A percentile compares a stretch with the other conserved stretches of the same genome.
Evolutionary conservation across 2,113 vertebrate genomes (phyloP).

Genomic region (Lycaon pictus): DNA sequence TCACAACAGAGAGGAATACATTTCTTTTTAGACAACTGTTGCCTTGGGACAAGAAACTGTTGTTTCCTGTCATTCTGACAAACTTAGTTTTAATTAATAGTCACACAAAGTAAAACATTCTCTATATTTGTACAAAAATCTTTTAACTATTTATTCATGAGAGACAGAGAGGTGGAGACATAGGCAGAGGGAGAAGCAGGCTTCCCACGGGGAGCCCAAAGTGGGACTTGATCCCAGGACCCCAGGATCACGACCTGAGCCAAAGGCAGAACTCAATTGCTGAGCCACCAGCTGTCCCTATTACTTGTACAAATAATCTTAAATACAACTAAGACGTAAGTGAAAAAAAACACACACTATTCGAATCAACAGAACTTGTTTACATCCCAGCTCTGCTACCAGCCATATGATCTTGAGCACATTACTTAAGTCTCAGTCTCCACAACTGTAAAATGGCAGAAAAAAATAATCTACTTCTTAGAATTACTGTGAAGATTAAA

Average conservation of each 20-base stretch:
- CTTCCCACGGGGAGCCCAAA: no score
- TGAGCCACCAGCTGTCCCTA: no score
- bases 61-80: conserved; percentile 25
- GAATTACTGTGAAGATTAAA: conserved; percentile 43
- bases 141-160: no score
- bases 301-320: not conserved
- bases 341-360: not conserved
- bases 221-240: no score
- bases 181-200: no score
- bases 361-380: conserved; percentile 11
- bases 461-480: not conserved
- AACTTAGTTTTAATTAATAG: conserved; percentile 38
- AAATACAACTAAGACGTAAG: conserved; percentile 1
- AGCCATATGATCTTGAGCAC: not conserved
- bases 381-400: not conserved
- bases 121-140: not conserved
- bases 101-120: conserved; percentile 35
- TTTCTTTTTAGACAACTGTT: conserved; percentile 35
- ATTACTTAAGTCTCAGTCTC: not conserved
- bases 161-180: no score
- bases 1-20: not conserved
- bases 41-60: not conserved
- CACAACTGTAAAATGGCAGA: conserved; percentile 13
- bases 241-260: no score
- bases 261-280: no score